Evolutionary conservation across 2,888 invertebrate genomes (phyloP), one percentile per base, ranked within the genome.

Genomic region (Erynnis tages): DNA sequence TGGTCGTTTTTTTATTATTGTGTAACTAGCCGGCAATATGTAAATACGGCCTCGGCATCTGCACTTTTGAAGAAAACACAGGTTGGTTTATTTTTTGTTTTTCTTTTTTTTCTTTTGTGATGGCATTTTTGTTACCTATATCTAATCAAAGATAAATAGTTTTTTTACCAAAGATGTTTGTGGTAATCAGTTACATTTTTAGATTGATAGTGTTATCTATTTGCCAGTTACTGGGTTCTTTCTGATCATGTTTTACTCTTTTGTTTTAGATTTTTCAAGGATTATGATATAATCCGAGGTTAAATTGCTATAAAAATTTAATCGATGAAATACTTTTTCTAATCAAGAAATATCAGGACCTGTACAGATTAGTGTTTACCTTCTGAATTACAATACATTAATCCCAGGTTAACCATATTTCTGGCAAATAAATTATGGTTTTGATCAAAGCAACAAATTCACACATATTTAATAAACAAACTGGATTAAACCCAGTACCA

Each of bases 61-160:
- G 32, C 44, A 10, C 8, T 10, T 30, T 52, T 37, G 29, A 44
- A 52, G 37, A 44, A 37, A 19, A 23, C 23, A 21, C 25, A 49
- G 48, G 48, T 40, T 23, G 4, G 45, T 49, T 40, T 19, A 27
- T 49, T 45, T 49, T 49, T 44, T 21, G 30, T 34, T 32, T 2
- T 19, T 27, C 8, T 27, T 27, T 8, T 27, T 27, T 27, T 27
- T 8, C 2, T 27, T 8, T 27, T 27, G 27, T 27, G 2, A 27
- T 27, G 5, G 7, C 8, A 8, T 23, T 13, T 23, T 14, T 38
- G 16, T 38, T 38, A n/a, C 7, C 13, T 38, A 17, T 46, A 48
- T 48, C 48, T 48, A 48, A 48, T 48, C 48, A 48, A 48, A 11
- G 48, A 49, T 49, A 49, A 48, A 19, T 17, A 40, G 30, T 48